Base-by-base conservation (phyloP, 1,140 invertebrate species). In the Choristoneura fumiferana region DNA sequence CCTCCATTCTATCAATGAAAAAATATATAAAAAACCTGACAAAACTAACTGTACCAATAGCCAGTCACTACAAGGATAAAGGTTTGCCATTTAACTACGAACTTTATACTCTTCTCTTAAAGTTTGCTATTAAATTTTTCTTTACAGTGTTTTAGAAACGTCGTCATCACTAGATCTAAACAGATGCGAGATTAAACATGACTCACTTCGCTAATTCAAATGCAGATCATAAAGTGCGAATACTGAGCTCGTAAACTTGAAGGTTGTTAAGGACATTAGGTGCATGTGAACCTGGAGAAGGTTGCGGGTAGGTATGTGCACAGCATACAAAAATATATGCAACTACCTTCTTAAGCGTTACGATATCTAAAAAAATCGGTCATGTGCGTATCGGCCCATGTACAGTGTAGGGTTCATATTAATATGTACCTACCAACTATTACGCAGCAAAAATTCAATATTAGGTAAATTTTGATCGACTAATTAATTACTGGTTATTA, bases 161-260 rank as follows among this genome's bases (percentile, higher is more conserved):
- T 57, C 61, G 66, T 71, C 43, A 49, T 69, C 55, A 61, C 71
- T 70, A 73, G 58, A 71, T 73, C 58, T 65, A 58, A 49, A 52
- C 63, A 77, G 66, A 76, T 71, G 69, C 59, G 58, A 61, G 35
- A 53, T 22, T 29, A 29, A 29, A 29, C 6, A 49, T 83, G 80
- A 83, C 65, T 83, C 80, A 83, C 66, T 63, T 83, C 80, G 81
- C 66, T 59, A 67, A 64, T 66, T 59, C 67, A 73, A 74, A 73
- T 67, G 54, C 60, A 67, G 67, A 77, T 73, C 67, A 73, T 67
- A 61, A 58, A 67, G 65, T 67, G 67, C 69, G 59, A 69, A 69
- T 49, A 49, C 18, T 4, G 22, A 22, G 12, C 18, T 49, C 43
- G 18, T 49, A 49, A 49, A 49, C 43, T 12, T 49, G 43, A 29